Evolutionary conservation across 2,113 vertebrate genomes (phyloP).

Genomic region (Bucco capensis): DNA sequence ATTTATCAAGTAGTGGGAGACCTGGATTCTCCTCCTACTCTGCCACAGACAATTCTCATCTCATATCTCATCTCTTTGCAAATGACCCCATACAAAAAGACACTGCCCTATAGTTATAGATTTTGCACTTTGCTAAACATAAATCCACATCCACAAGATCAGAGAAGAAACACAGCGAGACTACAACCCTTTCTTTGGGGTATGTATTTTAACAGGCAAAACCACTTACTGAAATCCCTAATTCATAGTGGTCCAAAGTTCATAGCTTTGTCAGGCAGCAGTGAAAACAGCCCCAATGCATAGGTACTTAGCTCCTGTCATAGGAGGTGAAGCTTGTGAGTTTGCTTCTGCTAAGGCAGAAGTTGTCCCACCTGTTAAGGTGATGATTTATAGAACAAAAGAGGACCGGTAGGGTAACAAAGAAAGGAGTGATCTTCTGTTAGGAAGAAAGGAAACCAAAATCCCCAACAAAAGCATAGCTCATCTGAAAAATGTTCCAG

Average conservation of each 20-base stretch:
- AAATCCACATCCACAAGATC: not conserved
- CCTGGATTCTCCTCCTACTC: not conserved
- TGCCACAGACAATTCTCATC: not conserved
- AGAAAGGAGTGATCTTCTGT: not conserved
- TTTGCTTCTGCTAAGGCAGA: not conserved
- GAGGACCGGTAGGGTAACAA: not conserved
- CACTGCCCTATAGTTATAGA: not conserved
- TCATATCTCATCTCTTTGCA: not conserved
- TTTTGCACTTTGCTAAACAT: not conserved
- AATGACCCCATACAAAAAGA: not conserved
- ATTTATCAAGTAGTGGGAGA: not conserved
- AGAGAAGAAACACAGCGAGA: not conserved
- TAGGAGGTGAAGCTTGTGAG: not conserved
- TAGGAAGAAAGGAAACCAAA: not conserved
- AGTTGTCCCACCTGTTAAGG: not conserved
- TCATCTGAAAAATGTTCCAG: not conserved
- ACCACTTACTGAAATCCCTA: not conserved
- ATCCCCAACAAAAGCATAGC: not conserved
- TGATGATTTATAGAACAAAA: not conserved
- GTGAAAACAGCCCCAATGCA: not conserved
- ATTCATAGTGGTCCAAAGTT: accelerated
- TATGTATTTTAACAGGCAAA: not conserved
- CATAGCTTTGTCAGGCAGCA: not conserved
- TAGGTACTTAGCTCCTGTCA: not conserved
- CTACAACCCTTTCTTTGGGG: not conserved